phyloP scores from a whole-genome alignment of 2,113 vertebrate species.

The Rhinolophus sinicus region DNA sequence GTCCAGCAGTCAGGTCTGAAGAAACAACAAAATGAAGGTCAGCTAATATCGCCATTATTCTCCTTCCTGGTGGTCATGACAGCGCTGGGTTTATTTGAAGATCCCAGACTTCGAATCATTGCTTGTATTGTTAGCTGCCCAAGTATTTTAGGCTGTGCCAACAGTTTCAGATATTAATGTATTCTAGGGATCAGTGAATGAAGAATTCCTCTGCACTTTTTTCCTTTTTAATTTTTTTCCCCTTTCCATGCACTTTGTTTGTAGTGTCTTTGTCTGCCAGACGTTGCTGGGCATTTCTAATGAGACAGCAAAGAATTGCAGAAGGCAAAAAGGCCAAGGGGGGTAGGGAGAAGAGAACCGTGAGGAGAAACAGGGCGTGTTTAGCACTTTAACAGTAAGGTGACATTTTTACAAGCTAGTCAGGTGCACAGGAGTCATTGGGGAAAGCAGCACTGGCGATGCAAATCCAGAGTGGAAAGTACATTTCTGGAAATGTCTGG shows the following conservation, averaged over 20 bases:
- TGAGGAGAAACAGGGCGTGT: constrained; percentile 48
- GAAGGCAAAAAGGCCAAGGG: constrained; percentile 68
- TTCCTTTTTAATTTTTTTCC: constrained; percentile 76
- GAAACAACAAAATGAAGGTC: constrained; percentile 96
- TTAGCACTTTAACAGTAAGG: constrained; percentile 64
- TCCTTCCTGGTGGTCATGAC: constrained; percentile 98
- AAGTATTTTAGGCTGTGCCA: constrained; percentile 89
- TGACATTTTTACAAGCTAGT: constrained; percentile 74
- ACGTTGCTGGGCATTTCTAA: constrained; percentile 89
- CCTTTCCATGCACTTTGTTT: constrained; percentile 86
- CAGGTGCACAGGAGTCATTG: constrained; percentile 70
- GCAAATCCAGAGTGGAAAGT: not conserved
- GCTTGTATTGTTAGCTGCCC: constrained; percentile 91
- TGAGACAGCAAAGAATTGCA: constrained; percentile 84
- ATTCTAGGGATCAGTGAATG: constrained; percentile 91
- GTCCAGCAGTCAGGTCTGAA: constrained; percentile 93
- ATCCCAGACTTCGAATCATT: constrained; percentile 98
- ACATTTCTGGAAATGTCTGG: not conserved
- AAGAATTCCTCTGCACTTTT: constrained; percentile 88
- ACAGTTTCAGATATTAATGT: constrained; percentile 95
- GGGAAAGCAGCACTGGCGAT: not conserved
- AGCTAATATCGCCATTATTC: constrained; percentile 97
- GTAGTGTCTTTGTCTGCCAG: constrained; percentile 85
- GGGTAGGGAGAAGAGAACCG: constrained; percentile 55
- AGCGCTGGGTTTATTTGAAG: constrained; percentile 98